Base-by-base conservation (phyloP, 2,113 vertebrate species). In the Isurus oxyrinchus region DNA sequence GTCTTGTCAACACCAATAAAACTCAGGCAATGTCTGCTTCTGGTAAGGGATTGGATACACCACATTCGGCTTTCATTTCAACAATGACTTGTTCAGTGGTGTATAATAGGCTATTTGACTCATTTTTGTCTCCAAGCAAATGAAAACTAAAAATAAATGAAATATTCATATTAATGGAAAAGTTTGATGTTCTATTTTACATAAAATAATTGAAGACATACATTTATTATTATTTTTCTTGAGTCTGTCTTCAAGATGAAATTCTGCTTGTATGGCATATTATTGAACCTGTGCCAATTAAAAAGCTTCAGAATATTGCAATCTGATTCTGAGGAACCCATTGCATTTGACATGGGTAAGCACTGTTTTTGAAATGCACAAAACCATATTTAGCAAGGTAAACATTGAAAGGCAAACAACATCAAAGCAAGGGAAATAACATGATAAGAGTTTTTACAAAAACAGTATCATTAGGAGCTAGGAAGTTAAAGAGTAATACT, bases 331-430 rank as follows among this genome's bases (percentile, higher is more conserved):
- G 35, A 67, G n/a, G 5, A 67, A 44, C 63, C 19, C 93, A 94
- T 19, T 8, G 27, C 90, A 94, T 63, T 94, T 94, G 31, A n/a
- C 57, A 94, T 61, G 13, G 35, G 90, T 14, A 35, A 16, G 25
- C 27, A 27, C n/a, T 53, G 93, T 44, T 94, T 23, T 44, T 94
- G 6, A 94, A 67, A 44, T 67, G 5, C n/a, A 94, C 61, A 11
- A 21, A 63, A 67, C 61, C n/a, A 23, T 8, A 67, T 94, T 94
- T 63, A 94, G 61, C 93, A 25, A 67, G 40, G 93, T 7, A 94
- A 94, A 63, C 31, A 94, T 63, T 94, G 61, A 25, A 40, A 44
- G 93, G 44, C 93, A 94, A 44, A 94, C 91, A 66, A 35, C 91
- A 94, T 66, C 93, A 94, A 66, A 94, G 61, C 6, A 67, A 40